phyloP scores from a whole-genome alignment of 2,888 invertebrate species.

The Pegoplata infirma region DNA sequence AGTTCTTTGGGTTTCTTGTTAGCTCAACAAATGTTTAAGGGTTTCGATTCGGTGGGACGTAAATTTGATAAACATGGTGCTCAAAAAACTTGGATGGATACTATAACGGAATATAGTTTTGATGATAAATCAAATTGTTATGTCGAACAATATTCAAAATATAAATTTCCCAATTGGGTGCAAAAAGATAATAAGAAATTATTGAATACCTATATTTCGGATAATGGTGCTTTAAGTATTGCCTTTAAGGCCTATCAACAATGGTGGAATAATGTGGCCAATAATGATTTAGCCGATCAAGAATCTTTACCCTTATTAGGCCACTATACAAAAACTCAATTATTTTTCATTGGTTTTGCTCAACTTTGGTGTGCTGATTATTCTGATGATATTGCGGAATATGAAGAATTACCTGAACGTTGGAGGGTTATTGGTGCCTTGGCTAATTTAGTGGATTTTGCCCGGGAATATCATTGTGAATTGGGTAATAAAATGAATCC shows the following conservation, averaged over 20 bases:
- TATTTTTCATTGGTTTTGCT: slow-evolving; percentile 74
- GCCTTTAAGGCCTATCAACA: slow-evolving; percentile 73
- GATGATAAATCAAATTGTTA: slow-evolving; percentile 71
- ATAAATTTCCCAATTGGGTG: slow-evolving; percentile 67
- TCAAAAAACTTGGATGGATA: slow-evolving; percentile 73
- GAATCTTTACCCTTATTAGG: slow-evolving; percentile 71
- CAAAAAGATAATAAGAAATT: slow-evolving; percentile 67
- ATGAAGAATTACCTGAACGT: slow-evolving; percentile 69
- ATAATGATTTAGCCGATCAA: slow-evolving; percentile 64
- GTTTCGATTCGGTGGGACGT: slow-evolving; percentile 72
- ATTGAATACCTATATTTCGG: slow-evolving; percentile 68
- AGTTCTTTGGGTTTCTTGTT: slow-evolving; percentile 72
- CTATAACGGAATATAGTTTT: slow-evolving; percentile 66
- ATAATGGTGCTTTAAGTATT: slow-evolving; percentile 73
- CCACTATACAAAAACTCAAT: slow-evolving; percentile 69
- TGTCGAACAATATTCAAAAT: slow-evolving; percentile 69
- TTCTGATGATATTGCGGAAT: slow-evolving; percentile 64
- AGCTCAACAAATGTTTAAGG: slow-evolving; percentile 74
- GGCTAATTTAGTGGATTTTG: slow-evolving; percentile 71
- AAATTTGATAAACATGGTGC: slow-evolving; percentile 72
- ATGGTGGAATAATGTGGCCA: slow-evolving; percentile 71
- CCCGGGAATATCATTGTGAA: slow-evolving; percentile 69
- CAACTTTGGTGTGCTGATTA: slow-evolving; percentile 74
- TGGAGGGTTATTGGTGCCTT: slow-evolving; percentile 72
- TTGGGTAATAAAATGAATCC: slow-evolving; percentile 70